Evolutionary conservation across 2,113 vertebrate species (phyloP).

Genomic region (Parus major): DNA sequence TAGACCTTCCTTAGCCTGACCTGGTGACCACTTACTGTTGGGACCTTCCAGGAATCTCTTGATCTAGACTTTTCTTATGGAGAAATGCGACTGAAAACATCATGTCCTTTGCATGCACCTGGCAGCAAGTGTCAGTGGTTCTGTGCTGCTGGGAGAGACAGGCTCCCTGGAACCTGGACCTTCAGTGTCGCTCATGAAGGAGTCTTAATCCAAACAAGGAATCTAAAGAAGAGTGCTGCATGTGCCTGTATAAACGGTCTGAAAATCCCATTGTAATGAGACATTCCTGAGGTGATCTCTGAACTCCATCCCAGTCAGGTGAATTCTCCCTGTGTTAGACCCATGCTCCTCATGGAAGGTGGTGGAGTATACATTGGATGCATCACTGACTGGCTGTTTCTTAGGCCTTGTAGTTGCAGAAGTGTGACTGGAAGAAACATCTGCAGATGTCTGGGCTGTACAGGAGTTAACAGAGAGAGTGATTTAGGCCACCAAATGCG

Average conservation of each 20-base stretch:
- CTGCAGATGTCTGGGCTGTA: not conserved
- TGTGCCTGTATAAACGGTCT: not conserved
- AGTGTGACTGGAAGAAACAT: not conserved
- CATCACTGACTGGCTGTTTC: not conserved
- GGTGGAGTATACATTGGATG: not conserved
- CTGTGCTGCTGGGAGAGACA: rapidly evolving
- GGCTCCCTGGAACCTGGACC: not conserved
- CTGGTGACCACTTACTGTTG: not conserved
- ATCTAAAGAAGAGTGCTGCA: not conserved
- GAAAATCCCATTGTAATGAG: not conserved
- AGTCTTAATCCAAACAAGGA: not conserved
- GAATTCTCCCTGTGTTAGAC: not conserved
- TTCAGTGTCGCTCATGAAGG: not conserved
- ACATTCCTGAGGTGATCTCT: slow-evolving; percentile 16
- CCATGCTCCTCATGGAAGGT: rapidly evolving
- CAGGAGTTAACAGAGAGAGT: not conserved
- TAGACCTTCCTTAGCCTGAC: not conserved
- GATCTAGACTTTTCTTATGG: not conserved
- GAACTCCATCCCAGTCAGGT: not conserved
- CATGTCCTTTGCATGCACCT: rapidly evolving
- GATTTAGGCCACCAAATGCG: not conserved
- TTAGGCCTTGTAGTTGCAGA: not conserved
- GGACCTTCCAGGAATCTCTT: not conserved
- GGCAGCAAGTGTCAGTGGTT: not conserved
- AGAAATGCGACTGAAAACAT: not conserved